Evolutionary conservation across 2,797 vertebrate species (phyloP).

Genomic region (Hozukius guyotensis): DNA sequence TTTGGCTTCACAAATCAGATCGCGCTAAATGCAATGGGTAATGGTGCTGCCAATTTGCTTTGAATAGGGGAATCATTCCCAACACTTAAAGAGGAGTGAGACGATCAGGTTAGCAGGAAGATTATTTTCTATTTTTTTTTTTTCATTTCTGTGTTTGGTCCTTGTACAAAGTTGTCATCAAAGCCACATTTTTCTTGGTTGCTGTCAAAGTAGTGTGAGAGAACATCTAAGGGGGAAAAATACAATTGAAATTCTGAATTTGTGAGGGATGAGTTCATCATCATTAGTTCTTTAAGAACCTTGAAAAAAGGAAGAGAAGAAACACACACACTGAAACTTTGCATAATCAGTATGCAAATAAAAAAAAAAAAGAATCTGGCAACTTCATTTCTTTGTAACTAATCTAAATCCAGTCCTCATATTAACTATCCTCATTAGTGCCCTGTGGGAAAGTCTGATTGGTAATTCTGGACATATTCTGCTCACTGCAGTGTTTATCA

Average conservation of each 20-base stretch:
- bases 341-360: slow-evolving; percentile 11
- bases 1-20: slow-evolving; percentile 45
- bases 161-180: background rate
- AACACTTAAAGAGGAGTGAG: background rate
- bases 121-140: background rate
- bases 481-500: slow-evolving; percentile 13
- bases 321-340: background rate
- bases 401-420: background rate
- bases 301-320: background rate
- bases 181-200: background rate
- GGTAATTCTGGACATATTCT: slow-evolving; percentile 10
- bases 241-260: background rate
- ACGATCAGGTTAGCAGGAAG: background rate
- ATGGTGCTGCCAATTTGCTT: slow-evolving; percentile 27
- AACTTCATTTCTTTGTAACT: background rate
- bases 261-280: background rate
- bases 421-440: slow-evolving; percentile 17
- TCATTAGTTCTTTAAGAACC: background rate
- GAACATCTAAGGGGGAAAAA: background rate
- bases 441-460: slow-evolving; percentile 10
- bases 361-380: background rate
- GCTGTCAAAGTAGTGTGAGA: background rate
- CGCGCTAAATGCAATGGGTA: slow-evolving; percentile 34
- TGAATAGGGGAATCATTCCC: slow-evolving; percentile 30
- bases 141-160: background rate